Evolutionary conservation across 1,140 invertebrate genomes (phyloP).

Genomic region (Ceratosolen fusciceps): DNA sequence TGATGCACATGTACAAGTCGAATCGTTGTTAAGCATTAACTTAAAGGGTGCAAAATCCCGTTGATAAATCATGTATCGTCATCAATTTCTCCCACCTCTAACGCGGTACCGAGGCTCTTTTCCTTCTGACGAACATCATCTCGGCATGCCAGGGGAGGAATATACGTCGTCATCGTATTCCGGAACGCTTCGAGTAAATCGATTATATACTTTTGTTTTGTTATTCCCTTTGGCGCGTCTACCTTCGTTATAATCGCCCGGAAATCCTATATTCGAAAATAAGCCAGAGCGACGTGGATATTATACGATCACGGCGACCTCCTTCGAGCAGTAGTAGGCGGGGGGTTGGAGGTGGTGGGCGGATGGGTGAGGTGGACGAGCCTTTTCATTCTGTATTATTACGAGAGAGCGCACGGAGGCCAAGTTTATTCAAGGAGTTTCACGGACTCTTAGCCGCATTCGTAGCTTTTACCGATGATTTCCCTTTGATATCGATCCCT

Average conservation of each 20-base stretch:
- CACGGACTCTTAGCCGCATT: neutral
- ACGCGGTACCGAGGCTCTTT: too few species aligned
- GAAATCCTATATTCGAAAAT: neutral
- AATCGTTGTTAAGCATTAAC: neutral
- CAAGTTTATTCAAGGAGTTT: neutral
- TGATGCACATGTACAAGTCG: neutral
- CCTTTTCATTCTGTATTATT: neutral
- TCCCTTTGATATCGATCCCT: too few species aligned
- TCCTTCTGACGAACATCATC: too few species aligned
- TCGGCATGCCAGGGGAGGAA: neutral
- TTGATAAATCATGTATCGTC: neutral
- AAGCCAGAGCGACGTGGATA: neutral
- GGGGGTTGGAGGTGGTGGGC: neutral
- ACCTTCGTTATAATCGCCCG: neutral
- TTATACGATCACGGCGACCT: neutral
- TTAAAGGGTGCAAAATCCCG: neutral
- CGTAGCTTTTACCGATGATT: too few species aligned
- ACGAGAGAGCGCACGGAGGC: neutral
- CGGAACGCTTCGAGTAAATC: neutral
- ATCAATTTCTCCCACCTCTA: too few species aligned
- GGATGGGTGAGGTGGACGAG: neutral
- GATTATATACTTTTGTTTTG: neutral
- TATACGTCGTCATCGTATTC: constrained; percentile 3
- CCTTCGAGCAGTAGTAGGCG: neutral
- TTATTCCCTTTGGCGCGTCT: neutral